Evolutionary conservation across 2,888 invertebrate species (phyloP), one percentile per base, ranked within the genome.

Genomic region (Eupithecia pulchellata): DNA sequence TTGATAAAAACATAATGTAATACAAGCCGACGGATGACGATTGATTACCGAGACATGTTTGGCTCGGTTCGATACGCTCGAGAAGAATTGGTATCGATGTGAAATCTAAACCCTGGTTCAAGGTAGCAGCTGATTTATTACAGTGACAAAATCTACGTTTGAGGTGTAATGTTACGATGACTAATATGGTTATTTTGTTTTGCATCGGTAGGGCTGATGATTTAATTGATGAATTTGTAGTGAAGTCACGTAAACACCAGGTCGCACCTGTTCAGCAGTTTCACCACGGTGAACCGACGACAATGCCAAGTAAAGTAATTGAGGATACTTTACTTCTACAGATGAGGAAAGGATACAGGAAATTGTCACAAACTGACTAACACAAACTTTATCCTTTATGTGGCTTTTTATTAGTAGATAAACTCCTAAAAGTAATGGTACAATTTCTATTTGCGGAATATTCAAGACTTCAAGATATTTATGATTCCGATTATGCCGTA

Each of bases 91-190:
- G 86, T 86, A 85, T 88, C 85, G 84, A 84, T 82, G 82, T 83
- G 92, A 91, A 91, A 92, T 89, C 84, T 84, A 90, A 89, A 83
- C 91, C 84, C 72, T 87, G 84, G 88, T 89, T 90, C 92, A 93
- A 93, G 92, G 93, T 82, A 82, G 82, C 79, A 83, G 86, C 84
- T 84, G 83, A 87, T 89, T 87, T 85, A 86, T 81, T 77, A 83
- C 78, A 78, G 78, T 77, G 79, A 85, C 86, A 86, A 88, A 85
- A 87, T 86, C 82, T 82, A 80, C 72, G 67, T 74, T 74, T 76
- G 73, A 72, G 76, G 74, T 75, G 78, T 80, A 77, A 75, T 72
- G 78, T 78, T 77, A 68, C 76, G 58, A 78, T 77, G 77, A 78
- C 77, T 72, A 77, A 78, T 75, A 65, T 68, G 60, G 64, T n/a